Conservation (phyloP, 2,113 vertebrate species). For the Fulmarus glacialis region DNA sequence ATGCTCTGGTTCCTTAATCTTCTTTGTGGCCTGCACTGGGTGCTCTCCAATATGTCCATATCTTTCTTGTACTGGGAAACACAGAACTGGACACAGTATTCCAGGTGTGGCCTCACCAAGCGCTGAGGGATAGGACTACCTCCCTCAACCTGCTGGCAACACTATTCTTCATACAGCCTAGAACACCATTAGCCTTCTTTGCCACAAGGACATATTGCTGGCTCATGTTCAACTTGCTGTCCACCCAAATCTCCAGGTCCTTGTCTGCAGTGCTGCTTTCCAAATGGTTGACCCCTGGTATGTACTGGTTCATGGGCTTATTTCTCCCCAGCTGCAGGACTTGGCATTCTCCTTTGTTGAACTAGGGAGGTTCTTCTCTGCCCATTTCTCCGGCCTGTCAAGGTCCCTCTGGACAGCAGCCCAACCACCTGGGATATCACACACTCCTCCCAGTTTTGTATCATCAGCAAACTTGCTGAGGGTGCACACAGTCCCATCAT, state of each 20-base stretch:
- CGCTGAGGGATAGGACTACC: neutral
- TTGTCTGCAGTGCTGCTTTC: neutral
- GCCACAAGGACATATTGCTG: neutral
- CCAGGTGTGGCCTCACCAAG: neutral
- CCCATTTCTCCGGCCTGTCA: neutral
- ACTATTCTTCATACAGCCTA: neutral
- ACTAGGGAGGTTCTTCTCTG: neutral
- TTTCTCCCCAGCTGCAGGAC: neutral
- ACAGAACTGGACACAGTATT: neutral
- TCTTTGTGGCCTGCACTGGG: neutral
- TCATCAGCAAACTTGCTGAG: neutral
- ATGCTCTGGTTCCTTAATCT: neutral
- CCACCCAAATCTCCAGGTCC: neutral
- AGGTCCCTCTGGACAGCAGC: neutral
- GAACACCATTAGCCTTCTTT: neutral
- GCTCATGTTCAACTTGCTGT: neutral
- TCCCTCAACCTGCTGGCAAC: neutral
- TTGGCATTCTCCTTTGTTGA: neutral
- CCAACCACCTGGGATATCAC: too few relatives aligned
- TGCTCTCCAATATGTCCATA: neutral
- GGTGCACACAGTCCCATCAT: neutral
- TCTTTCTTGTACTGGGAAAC: neutral
- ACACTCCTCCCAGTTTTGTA: neutral
- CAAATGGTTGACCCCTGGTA: neutral
- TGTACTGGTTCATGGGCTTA: neutral